Conservation (phyloP, 2,888 invertebrate genomes). For the Cheilosia vulpina region DNA sequence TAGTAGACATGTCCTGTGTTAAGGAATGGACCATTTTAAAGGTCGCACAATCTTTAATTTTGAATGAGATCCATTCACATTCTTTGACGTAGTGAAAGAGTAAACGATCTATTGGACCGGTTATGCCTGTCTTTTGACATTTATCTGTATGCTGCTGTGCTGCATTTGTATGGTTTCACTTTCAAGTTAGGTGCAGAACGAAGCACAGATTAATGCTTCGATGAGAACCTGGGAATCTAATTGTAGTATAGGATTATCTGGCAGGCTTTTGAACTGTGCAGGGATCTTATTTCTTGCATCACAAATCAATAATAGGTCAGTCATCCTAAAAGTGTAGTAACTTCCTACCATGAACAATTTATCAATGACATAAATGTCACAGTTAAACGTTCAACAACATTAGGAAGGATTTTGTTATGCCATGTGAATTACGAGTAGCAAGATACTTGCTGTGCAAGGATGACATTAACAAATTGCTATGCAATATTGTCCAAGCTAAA, state of each 20-base stretch:
- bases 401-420: too few species aligned
- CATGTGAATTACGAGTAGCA: too few species aligned
- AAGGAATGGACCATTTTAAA: not conserved
- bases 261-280: not conserved
- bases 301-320: too few species aligned
- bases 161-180: slow-evolving; percentile 5
- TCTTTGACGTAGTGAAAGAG: not conserved
- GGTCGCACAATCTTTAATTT: not conserved
- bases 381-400: too few species aligned
- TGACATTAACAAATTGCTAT: too few species aligned
- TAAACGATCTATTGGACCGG: not conserved
- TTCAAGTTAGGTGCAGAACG: not conserved
- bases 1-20: not conserved
- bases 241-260: not conserved
- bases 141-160: not conserved
- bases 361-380: too few species aligned
- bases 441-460: too few species aligned
- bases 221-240: not conserved
- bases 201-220: not conserved
- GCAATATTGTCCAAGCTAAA: too few species aligned
- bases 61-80: slow-evolving; percentile 1
- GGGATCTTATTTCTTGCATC: too few species aligned
- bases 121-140: not conserved
- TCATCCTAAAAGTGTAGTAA: too few species aligned
- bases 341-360: too few species aligned